Conservation (phyloP, 2,113 vertebrate species). For the Strix aluco region DNA sequence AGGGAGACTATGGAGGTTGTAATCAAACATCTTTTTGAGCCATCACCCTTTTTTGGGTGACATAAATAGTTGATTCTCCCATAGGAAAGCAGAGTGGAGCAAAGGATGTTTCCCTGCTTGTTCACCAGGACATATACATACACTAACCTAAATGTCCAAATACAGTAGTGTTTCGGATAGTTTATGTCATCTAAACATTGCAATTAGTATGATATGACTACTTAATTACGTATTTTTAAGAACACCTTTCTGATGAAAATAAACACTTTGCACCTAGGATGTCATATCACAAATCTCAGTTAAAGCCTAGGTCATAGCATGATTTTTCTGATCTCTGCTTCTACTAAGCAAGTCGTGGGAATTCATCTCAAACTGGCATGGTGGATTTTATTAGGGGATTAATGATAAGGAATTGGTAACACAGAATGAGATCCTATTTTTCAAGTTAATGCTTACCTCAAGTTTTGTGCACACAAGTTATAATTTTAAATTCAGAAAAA, state of each 20-base stretch:
- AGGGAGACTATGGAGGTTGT: not conserved
- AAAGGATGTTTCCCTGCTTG: not conserved
- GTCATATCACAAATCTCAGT: not conserved
- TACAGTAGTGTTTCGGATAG: not conserved
- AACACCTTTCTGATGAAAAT: not conserved
- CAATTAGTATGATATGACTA: not conserved
- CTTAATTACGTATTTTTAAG: not conserved
- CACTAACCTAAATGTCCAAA: not conserved
- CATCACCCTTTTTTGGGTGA: not conserved
- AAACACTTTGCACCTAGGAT: not conserved
- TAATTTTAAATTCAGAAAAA: not conserved
- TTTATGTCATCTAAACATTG: not conserved
- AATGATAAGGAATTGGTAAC: not conserved
- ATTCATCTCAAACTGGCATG: not conserved
- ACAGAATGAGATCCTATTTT: not conserved
- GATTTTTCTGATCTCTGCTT: not conserved
- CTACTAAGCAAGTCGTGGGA: not conserved
- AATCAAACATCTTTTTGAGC: not conserved
- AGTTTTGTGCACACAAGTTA: not conserved
- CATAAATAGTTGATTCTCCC: not conserved
- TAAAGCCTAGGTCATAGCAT: not conserved
- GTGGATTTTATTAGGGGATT: not conserved
- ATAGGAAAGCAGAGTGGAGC: not conserved
- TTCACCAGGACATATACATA: not conserved
- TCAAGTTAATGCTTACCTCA: not conserved